phyloP scores from a whole-genome alignment of 2,113 vertebrate species.

The Leiothrix lutea region DNA sequence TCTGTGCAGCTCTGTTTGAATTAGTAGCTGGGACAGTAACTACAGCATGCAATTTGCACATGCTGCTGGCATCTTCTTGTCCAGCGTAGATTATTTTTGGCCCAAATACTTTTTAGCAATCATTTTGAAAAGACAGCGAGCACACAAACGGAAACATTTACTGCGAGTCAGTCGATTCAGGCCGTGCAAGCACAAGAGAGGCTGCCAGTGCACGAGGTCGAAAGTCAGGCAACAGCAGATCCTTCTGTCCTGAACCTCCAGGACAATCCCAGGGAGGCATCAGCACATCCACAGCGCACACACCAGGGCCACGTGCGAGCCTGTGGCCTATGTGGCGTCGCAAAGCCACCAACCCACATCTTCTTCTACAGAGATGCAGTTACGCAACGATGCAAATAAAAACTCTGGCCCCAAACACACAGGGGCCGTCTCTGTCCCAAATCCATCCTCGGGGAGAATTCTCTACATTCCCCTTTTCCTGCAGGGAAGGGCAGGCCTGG shows the following conservation, averaged over 20 bases:
- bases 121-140: neutral
- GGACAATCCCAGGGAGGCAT: neutral
- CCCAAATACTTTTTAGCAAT: neutral
- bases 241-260: neutral
- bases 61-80: neutral
- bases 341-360: slow-evolving; percentile 7
- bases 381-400: slow-evolving; percentile 44
- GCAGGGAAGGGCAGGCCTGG: neutral
- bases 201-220: neutral
- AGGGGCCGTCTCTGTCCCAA: neutral
- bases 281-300: neutral
- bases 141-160: slow-evolving; percentile 13
- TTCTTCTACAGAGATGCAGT: neutral
- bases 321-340: neutral
- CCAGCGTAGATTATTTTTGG: slow-evolving; percentile 7
- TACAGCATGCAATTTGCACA: neutral
- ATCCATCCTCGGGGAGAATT: neutral
- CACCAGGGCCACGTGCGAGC: neutral
- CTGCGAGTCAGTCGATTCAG: neutral
- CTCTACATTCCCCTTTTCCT: neutral
- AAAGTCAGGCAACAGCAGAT: slow-evolving; percentile 26
- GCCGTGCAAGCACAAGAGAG: neutral
- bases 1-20: neutral
- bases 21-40: neutral
- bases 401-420: slow-evolving; percentile 30